A percentile compares a stretch with the other conserved stretches of the same genome.
These are phyloP conservation scores for Puffinus mauretanicus DNA, from an alignment of 2,113 vertebrate genomes.

Conservation along the genomic window DNA sequence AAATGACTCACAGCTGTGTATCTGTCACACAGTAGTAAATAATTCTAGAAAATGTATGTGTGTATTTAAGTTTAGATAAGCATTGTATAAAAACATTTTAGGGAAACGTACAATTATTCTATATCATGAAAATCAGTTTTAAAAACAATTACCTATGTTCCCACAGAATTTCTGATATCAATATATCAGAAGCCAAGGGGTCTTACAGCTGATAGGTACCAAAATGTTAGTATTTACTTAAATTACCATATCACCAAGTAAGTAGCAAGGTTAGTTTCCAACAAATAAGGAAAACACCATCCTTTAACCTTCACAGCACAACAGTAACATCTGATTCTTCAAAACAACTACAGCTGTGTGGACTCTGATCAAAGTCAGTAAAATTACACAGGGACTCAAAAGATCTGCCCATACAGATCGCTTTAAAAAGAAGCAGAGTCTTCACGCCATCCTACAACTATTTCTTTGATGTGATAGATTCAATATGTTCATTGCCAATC, in stretches of 20 bases:
- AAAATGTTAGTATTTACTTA: not conserved
- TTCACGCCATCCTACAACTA: conserved; percentile 43
- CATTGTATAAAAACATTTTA: not conserved
- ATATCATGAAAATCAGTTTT: not conserved
- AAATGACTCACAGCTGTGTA: conserved; percentile 39
- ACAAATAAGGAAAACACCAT: not conserved
- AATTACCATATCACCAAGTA: not conserved
- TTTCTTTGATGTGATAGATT: conserved; percentile 53
- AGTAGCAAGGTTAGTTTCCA: not conserved
- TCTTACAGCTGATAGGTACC: not conserved
- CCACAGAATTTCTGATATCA: not conserved
- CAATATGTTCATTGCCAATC: conserved; percentile 21
- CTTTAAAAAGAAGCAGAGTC: conserved; percentile 3
- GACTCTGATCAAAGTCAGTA: conserved; percentile 24
- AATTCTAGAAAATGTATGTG: not conserved
- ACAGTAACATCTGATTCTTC: conserved; percentile 1
- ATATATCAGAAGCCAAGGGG: not conserved
- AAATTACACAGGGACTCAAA: not conserved
- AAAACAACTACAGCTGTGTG: conserved; percentile 18
- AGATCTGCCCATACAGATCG: not conserved
- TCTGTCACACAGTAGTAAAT: conserved; percentile 27
- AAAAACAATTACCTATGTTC: not conserved
- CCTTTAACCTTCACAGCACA: not conserved
- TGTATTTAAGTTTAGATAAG: not conserved
- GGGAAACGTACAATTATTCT: conserved; percentile 25